Conservation (phyloP, 2,113 vertebrate genomes). For the Harpagus bidentatus region DNA sequence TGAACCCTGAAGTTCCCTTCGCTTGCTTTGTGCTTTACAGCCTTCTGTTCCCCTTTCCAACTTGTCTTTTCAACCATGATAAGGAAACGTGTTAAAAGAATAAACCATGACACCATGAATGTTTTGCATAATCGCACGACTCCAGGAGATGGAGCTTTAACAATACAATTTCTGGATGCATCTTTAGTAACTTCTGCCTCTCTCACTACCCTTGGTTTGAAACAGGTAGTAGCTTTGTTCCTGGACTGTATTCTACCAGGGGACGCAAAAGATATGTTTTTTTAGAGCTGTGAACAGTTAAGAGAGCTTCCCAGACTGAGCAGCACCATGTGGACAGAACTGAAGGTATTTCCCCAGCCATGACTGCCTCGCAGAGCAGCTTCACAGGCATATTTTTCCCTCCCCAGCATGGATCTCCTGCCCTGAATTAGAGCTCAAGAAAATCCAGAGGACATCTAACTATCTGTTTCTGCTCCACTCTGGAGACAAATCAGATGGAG, state of each 20-base stretch:
- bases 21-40: not conserved
- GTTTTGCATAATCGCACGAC: not conserved
- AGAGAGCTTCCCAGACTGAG: not conserved
- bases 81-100: not conserved
- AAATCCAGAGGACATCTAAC: not conserved
- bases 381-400: not conserved
- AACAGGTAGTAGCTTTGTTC: not conserved
- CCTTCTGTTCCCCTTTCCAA: not conserved
- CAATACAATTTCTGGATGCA: not conserved
- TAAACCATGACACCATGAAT: not conserved
- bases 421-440: not conserved
- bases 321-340: not conserved
- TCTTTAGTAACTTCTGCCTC: not conserved
- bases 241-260: not conserved
- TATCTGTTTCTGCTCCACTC: not conserved
- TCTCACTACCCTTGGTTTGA: not conserved
- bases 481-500: not conserved
- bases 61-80: not conserved
- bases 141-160: slow-evolving; percentile 24
- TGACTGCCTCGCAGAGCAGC: not conserved
- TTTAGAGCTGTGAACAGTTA: not conserved
- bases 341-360: not conserved
- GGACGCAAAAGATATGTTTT: not conserved
- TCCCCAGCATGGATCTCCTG: not conserved
- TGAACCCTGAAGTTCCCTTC: fast-evolving